Base-by-base conservation (phyloP, 2,888 invertebrate species). In the Ectemnius continuus region DNA sequence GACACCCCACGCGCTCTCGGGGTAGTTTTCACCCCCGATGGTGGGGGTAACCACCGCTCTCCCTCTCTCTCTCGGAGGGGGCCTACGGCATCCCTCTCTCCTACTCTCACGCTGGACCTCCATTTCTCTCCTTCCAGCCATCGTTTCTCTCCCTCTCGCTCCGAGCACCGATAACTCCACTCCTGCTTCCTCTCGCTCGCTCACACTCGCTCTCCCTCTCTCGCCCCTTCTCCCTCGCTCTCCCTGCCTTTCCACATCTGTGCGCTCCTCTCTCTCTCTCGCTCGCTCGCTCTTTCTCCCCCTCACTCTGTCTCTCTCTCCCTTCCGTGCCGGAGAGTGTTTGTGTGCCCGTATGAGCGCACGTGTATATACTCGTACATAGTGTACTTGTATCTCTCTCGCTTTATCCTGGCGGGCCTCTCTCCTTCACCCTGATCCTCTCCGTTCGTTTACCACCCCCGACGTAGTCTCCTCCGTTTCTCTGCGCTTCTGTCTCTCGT, bases 1-100 rank as follows among this genome's bases (percentile, higher is more conserved):
- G 80, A 80, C 81, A 80, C 83, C 82, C 85, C 84, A 85, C 88
- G 90, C 89, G 89, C 89, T 89, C 88, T 84, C 83, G 80, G 87
- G 88, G 88, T 88, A 84, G 85, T 88, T 88, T 88, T 87, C 86
- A 86, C 87, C 87, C 88, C 78, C 70, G 80, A 16, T 81, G 85
- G 86, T 87, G 88, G 89, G 89, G 90, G 85, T 85, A 88, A 84
- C 84, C 14, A 52, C n/a, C 13, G 52, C 52, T 52, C 52, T 52
- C 61, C 69, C 77, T 67, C 70, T 70, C 69, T 70, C 69, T 64
- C 77, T 75, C 67, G 60, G 67, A 59, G 64, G 57, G 26, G 61
- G 66, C 68, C 36, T 52, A 47, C 45, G 20, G n/a, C 65, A 60
- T 26, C 36, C 56, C 63, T 72, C 58, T 14, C 62, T 45, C 58